Conservation (phyloP, 2,113 vertebrate species). For the Alethe diademata region DNA sequence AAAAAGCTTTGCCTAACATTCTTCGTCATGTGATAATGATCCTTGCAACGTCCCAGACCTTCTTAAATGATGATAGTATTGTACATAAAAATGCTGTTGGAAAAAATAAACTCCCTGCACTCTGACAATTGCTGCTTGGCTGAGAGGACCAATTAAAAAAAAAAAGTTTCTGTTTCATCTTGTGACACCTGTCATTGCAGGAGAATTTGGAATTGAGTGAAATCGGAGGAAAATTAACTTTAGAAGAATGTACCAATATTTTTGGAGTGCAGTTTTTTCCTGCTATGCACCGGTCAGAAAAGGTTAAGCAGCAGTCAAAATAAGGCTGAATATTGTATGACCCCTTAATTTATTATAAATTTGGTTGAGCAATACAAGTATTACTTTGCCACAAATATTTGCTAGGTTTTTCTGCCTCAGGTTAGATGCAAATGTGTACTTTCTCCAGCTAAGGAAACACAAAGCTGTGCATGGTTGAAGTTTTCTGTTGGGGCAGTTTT, state of each 20-base stretch:
- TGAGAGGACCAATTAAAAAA: background rate
- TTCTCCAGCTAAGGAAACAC: background rate
- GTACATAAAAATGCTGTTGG: constrained; percentile 21
- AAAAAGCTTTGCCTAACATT: constrained; percentile 61
- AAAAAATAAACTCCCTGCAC: background rate
- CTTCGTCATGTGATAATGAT: constrained; percentile 47
- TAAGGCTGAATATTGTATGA: background rate
- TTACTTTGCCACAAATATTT: background rate
- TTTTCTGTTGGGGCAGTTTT: background rate
- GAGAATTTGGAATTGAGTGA: background rate
- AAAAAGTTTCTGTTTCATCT: background rate
- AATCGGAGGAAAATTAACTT: background rate
- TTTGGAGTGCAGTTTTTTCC: background rate
- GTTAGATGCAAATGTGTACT: rapidly evolving
- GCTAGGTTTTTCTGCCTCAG: background rate
- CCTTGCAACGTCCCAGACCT: constrained; percentile 15
- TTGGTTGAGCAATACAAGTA: background rate
- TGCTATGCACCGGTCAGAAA: background rate
- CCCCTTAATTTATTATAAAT: background rate
- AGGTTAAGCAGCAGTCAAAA: background rate
- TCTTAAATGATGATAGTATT: constrained; percentile 18
- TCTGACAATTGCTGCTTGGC: background rate
- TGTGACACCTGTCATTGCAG: background rate
- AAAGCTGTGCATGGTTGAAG: background rate
- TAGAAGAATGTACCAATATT: rapidly evolving